Conservation (phyloP, 1,140 invertebrate genomes). For the Pollicipes pollicipes region DNA sequence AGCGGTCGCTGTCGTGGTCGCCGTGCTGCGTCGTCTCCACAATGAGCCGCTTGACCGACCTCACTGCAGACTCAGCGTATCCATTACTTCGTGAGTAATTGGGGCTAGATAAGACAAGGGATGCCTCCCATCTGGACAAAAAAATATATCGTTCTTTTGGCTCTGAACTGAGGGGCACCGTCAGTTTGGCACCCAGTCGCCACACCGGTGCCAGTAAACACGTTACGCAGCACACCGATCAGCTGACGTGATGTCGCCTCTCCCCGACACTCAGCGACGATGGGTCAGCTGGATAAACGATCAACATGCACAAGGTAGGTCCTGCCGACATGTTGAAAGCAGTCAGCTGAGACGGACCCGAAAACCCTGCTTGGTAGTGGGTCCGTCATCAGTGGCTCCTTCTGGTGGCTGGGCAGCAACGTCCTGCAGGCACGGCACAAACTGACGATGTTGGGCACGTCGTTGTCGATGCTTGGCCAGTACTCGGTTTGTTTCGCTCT, state of each 20-base stretch:
- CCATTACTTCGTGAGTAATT: too few relatives aligned
- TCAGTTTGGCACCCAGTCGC: background rate
- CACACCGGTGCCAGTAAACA: constrained; percentile 6
- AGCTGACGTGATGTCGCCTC: constrained; percentile 6
- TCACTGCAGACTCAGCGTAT: too few relatives aligned
- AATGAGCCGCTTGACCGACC: constrained; percentile 7
- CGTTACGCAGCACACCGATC: background rate
- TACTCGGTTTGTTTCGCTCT: background rate
- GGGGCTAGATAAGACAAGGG: too few relatives aligned
- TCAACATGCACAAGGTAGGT: constrained; percentile 9
- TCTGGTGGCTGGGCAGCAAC: constrained; percentile 7
- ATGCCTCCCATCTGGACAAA: background rate
- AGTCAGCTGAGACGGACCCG: constrained; percentile 9
- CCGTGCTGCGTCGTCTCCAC: constrained; percentile 9
- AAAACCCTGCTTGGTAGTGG: constrained; percentile 8
- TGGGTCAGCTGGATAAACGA: constrained; percentile 7
- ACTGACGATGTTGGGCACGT: constrained; percentile 9
- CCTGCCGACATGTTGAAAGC: constrained; percentile 6
- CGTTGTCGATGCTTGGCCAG: constrained; percentile 11
- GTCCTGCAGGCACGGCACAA: constrained; percentile 6
- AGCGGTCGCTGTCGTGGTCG: background rate
- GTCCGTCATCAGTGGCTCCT: constrained; percentile 10
- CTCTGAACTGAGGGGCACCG: constrained; percentile 9
- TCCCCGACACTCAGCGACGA: constrained; percentile 8
- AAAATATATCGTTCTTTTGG: background rate